phyloP scores from a whole-genome alignment of 2,113 vertebrate species.

The rat (Rattus norvegicus) region GRCr8 NC_086028.1:79549001-79549500 shows the following conservation, averaged over 20 bases:
- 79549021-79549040: not conserved
- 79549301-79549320: constrained; percentile 39
- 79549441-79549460: not conserved
- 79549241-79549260: not conserved
- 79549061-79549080: not conserved
- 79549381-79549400: not conserved
- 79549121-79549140: not conserved
- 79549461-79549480: not conserved
- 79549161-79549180: not conserved
- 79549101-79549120: not conserved
- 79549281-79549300: constrained; percentile 55
- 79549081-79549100: not conserved
- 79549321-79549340: constrained; percentile 50
- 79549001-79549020: not conserved
- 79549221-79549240: not conserved
- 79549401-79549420: not conserved
- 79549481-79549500: too few relatives aligned
- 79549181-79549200: not conserved
- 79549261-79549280: not conserved
- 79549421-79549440: not conserved
- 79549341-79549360: constrained; percentile 10
- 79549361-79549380: not conserved
- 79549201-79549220: not conserved
- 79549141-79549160: not conserved
- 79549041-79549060: not conserved